Evolutionary conservation across 1,140 invertebrate genomes (phyloP).

Genomic region (Drosophila micromelanica): DNA sequence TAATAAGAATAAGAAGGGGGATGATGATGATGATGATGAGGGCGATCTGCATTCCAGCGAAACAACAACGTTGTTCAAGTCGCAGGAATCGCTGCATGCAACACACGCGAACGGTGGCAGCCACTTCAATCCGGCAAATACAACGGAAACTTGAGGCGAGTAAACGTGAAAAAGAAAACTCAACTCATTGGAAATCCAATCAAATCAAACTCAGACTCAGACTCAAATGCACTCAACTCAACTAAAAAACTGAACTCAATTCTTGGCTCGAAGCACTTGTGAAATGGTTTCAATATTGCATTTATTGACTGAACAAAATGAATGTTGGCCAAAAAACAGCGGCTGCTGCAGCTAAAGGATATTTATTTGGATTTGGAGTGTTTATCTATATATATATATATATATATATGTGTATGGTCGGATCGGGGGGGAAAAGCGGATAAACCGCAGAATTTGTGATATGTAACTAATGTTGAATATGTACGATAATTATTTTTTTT

Average conservation of each 20-base stretch:
- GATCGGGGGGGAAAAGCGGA: too few species aligned
- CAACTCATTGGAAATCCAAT: background rate
- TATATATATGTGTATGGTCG: too few species aligned
- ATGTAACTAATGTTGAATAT: slow-evolving; percentile 71
- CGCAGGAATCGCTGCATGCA: slow-evolving; percentile 57
- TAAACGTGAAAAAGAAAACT: background rate
- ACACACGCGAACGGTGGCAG: slow-evolving; percentile 45
- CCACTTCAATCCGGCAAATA: slow-evolving; percentile 37
- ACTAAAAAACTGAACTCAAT: background rate
- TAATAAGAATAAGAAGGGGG: background rate
- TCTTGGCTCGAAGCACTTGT: slow-evolving; percentile 20
- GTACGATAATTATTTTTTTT: slow-evolving; percentile 38
- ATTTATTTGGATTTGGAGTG: background rate
- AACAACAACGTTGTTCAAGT: slow-evolving; percentile 69
- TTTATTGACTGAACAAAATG: slow-evolving; percentile 47
- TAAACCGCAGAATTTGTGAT: slow-evolving; percentile 68
- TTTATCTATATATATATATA: too few species aligned
- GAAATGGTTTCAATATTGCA: slow-evolving; percentile 74
- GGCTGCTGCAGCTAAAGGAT: background rate
- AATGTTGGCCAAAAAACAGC: background rate
- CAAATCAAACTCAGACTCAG: background rate
- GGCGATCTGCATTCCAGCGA: slow-evolving; percentile 69
- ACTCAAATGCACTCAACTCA: background rate
- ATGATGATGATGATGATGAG: slow-evolving; percentile 49
- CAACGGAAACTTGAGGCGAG: slow-evolving; percentile 40